Evolutionary conservation across 2,113 vertebrate genomes (phyloP), one percentile per base, ranked within the genome.

Genomic region (Etheostoma spectabile): DNA sequence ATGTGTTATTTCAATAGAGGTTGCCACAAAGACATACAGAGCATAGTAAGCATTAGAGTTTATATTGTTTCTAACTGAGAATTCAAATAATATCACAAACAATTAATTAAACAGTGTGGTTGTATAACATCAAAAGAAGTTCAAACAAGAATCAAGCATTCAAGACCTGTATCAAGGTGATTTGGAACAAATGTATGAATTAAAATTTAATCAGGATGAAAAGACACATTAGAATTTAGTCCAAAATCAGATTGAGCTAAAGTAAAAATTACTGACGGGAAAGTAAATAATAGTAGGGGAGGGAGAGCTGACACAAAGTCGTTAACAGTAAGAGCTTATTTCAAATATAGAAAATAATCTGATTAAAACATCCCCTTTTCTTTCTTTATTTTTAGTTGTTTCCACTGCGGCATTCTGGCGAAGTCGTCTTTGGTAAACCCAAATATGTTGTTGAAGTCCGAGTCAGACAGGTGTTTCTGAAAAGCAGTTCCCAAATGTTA

Each of bases 361-460:
- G 3, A 61, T 95, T 86, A 98, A 90, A 98, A 98, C 83, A 98
- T 84, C 21, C 95, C 95, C 16, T 88, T 95, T 22, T 92, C 88
- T 91, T 98, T 97, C 93, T 98, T 98, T 69, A 96, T 18, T 11
- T 89, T 95, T 57, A 95, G 86, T 86, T 97, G 95, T 83, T 95
- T 97, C 97, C 97, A 98, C 46, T 74, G 88, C 0, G 97, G 97
- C 55, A 97, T 75, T 35, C 74, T 61, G 33, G 13, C 77, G 83
- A 96, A 98, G 15, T 95, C 65, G 2, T 93, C 96, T 87, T 96
- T 96, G 59, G 88, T 90, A 62, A 97, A 92, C 56, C 95, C 95
- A 83, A 98, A 96, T 3, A 96, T 30, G 6, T 18, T 10, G 38
- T 45, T 24, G 88, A 98, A 98, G 85, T 97, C 96, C 0, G 80